Evolutionary conservation across 2,797 vertebrate species (phyloP), one percentile per base, ranked within the genome.

Genomic region (Tokudaia muenninki): DNA sequence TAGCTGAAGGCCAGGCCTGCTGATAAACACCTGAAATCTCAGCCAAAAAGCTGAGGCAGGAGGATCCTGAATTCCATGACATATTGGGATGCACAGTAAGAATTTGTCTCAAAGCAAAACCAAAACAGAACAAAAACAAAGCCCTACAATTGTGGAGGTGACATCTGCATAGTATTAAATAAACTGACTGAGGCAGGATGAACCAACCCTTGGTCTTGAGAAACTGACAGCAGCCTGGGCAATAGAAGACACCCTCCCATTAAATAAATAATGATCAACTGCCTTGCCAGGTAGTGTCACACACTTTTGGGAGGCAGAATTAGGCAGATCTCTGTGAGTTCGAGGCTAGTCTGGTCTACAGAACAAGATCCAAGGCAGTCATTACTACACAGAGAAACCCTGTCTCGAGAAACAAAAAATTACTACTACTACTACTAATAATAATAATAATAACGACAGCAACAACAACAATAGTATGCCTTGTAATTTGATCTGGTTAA

Each of bases 401-500:
- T 65, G 29, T 65, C 29, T 31, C 3, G 12, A 67, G 31, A 67
- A 34, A 67, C 29, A 67, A 34, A 67, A 63, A 29, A 1, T 13
- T 52, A 52, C 52, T 52, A 52, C 52, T 52, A 52, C 52, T 52
- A 52, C 52, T 52, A 52, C 1, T 52, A 52, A 24, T 61, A 24
- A 13, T 65, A 26, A 63, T 67, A 65, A 65, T 31, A 31, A 65
- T 67, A n/a, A 17, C 2, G 3, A 8, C 1, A 8, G 19, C 7
- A 17, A 70, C 3, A 13, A 31, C 13, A 12, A 65, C 3, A 31
- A 72, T 4, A 84, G 21, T 26, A 9, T 52, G 3, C 63, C 31
- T 63, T 87, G 67, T 91, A 34, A 88, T 88, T 77, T 78, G 55
- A 95, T 37, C 26, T 52, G 86, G 50, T 87, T 91, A 94, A 78